Conservation (phyloP, 2,888 invertebrate species). For the Papilio gigon region DNA sequence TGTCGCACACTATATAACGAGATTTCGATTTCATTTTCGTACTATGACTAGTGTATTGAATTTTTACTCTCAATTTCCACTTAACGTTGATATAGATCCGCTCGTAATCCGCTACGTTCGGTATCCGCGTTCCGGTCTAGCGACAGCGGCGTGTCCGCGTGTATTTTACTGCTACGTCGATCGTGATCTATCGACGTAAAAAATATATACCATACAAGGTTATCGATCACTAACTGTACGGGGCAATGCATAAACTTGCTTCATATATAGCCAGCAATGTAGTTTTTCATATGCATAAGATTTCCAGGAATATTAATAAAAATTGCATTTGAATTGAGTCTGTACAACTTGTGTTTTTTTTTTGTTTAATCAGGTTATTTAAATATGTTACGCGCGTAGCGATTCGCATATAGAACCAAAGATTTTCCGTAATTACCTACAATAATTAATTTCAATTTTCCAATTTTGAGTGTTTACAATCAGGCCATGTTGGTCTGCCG, state of each 20-base stretch:
- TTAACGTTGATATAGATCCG: slow-evolving; percentile 15
- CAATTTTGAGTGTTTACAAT: background rate
- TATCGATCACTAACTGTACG: slow-evolving; percentile 32
- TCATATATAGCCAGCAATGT: slow-evolving; percentile 20
- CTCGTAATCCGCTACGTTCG: slow-evolving; percentile 28
- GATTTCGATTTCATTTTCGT: slow-evolving; percentile 36
- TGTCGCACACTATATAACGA: slow-evolving; percentile 24
- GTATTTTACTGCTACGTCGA: slow-evolving; percentile 37
- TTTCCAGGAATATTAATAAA: slow-evolving; percentile 11
- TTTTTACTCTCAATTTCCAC: slow-evolving; percentile 37
- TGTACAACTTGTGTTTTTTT: slow-evolving; percentile 18
- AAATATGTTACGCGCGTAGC: too few species aligned
- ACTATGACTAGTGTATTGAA: slow-evolving; percentile 22
- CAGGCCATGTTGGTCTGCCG: background rate
- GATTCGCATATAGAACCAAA: too few species aligned
- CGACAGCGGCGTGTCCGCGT: slow-evolving; percentile 30
- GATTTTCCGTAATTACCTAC: background rate
- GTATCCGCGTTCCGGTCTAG: slow-evolving; percentile 36
- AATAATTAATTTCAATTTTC: background rate
- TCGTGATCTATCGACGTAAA: slow-evolving; percentile 31
- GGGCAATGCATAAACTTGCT: slow-evolving; percentile 18
- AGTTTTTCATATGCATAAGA: slow-evolving; percentile 10
- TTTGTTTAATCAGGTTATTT: background rate
- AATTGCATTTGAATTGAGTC: background rate
- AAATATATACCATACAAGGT: slow-evolving; percentile 33